A percentile compares a stretch with the other conserved stretches of the same genome.
These are phyloP conservation scores for Gorsachius magnificus DNA, from an alignment of 2,797 vertebrate species.

Conservation along the genomic window DNA sequence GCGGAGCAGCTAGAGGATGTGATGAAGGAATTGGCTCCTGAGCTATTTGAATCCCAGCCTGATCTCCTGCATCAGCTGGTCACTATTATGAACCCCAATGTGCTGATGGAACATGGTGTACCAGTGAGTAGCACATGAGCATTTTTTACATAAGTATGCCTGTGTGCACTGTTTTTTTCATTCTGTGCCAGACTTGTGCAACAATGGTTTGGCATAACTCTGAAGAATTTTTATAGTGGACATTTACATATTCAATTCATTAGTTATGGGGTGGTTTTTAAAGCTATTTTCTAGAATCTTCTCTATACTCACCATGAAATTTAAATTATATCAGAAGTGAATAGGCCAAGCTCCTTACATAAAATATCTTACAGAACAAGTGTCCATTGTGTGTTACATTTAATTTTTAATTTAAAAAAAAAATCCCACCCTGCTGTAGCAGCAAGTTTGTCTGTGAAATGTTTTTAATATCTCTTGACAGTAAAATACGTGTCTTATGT, in stretches of 20 bases:
- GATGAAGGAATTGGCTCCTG: conserved; percentile 96
- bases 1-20: conserved; percentile 96
- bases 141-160: background rate
- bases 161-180: rapidly evolving
- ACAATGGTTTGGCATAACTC: background rate
- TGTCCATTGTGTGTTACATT: background rate
- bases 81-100: conserved; percentile 98
- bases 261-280: background rate
- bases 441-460: background rate
- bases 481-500: background rate
- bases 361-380: background rate
- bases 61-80: conserved; percentile 97
- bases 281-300: background rate
- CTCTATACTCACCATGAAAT: background rate
- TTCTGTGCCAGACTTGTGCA: background rate
- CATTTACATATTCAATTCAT: background rate
- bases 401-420: background rate
- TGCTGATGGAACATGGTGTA: conserved; percentile 97
- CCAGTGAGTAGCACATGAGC: conserved; percentile 81
- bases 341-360: background rate
- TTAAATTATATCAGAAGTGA: background rate
- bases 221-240: background rate
- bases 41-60: conserved; percentile 96
- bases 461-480: background rate
- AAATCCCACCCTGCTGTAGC: background rate